These are phyloP conservation scores for Miichthys miiuy DNA, from an alignment of 2,797 vertebrate species.

Conservation along the genomic window DNA sequence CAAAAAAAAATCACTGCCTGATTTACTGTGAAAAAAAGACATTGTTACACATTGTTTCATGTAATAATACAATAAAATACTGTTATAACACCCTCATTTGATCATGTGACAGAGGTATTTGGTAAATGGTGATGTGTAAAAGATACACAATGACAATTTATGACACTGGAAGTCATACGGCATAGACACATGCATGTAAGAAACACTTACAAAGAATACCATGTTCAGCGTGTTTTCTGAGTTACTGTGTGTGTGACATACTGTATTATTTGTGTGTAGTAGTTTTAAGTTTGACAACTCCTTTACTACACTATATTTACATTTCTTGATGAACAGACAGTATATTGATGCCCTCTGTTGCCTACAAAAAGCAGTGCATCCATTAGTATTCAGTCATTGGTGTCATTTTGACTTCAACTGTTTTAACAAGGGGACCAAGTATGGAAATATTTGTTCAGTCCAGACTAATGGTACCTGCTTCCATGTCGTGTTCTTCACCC, in stretches of 20 bases:
- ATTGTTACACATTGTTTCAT: constrained; percentile 70
- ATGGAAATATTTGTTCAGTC: constrained; percentile 14
- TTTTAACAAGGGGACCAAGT: constrained; percentile 21
- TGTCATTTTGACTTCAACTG: constrained; percentile 22
- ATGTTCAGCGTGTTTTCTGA: constrained; percentile 41
- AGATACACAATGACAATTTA: constrained; percentile 18
- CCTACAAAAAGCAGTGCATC: constrained; percentile 37
- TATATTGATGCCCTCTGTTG: constrained; percentile 65
- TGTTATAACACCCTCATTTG: constrained; percentile 60
- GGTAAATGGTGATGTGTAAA: constrained; percentile 41
- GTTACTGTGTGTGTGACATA: constrained; percentile 41
- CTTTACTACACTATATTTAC: constrained; percentile 15
- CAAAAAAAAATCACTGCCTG: constrained; percentile 75
- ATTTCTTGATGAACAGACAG: constrained; percentile 23
- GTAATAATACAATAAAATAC: constrained; percentile 78
- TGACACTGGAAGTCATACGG: constrained; percentile 39
- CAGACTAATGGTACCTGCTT: constrained; percentile 29
- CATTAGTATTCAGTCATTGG: constrained; percentile 1
- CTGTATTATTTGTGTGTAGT: constrained; percentile 34
- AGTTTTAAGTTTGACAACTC: constrained; percentile 32
- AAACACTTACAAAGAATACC: constrained; percentile 39
- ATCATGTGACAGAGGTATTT: constrained; percentile 64
- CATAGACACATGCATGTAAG: constrained; percentile 34
- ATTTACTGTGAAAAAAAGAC: constrained; percentile 77
- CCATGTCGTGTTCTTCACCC: constrained; percentile 21